Evolutionary conservation across 53 echinoderm and acorn worm genomes (phyloP).

Genomic region (Patiria pectinifera): DNA sequence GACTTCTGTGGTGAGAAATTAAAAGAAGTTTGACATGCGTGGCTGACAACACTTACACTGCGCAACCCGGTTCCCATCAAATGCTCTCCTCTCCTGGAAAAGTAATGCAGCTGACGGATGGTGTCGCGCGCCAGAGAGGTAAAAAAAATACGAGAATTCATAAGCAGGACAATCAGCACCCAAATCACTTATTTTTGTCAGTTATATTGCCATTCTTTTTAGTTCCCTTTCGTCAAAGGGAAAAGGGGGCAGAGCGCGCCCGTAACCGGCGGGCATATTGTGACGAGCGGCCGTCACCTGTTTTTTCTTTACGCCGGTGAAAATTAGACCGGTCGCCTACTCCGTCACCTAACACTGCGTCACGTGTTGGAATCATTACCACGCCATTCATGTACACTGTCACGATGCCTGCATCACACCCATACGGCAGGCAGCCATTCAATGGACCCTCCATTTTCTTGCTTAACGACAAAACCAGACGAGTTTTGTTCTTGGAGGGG

Average conservation of each 20-base stretch:
- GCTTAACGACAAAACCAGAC: conserved; percentile 40
- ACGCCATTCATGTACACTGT: not conserved
- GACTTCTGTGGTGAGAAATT: not conserved
- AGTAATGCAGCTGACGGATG: not conserved
- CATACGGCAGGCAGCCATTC: not conserved
- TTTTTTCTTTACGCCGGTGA: conserved; percentile 16
- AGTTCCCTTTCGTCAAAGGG: not conserved
- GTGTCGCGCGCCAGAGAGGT: not conserved
- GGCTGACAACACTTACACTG: too few species aligned
- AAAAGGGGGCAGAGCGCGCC: not conserved
- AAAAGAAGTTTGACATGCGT: too few species aligned
- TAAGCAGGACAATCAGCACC: not conserved
- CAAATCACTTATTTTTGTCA: not conserved
- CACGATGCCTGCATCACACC: not conserved
- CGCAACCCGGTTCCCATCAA: too few species aligned
- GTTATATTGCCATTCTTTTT: not conserved
- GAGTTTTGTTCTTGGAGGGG: not conserved
- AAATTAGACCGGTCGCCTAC: conserved; percentile 33
- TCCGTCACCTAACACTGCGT: conserved; percentile 50
- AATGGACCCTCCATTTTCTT: not conserved
- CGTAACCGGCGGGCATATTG: not conserved
- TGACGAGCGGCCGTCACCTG: conserved; percentile 51
- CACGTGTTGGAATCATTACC: conserved; percentile 44
- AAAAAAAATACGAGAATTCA: not conserved
- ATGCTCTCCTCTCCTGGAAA: too few species aligned